Base-by-base conservation (phyloP, 2,888 invertebrate genomes). In the Eupithecia pulchellata region DNA sequence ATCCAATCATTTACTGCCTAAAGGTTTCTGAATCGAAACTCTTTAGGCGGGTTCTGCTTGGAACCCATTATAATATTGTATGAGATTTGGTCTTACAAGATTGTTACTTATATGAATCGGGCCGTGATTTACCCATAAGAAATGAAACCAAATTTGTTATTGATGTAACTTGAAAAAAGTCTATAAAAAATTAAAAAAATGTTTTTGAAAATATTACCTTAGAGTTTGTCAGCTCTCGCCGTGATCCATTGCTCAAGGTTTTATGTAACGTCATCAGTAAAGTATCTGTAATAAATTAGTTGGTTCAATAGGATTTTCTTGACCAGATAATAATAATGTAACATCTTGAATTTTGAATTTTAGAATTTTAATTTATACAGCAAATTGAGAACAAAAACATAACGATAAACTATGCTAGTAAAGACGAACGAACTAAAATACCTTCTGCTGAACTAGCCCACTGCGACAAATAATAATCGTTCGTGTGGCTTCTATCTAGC, bases 1-100 rank as follows among this genome's bases (percentile, higher is more conserved):
- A 87, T 87, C 84, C 84, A 82, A 84, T 82, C 82, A 78, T 77
- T 81, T 77, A 82, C 78, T 69, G 84, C 86, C 84, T 80, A 73
- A 83, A 82, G 84, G 84, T 81, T 78, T 78, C 78, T 75, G 75
- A 39, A 72, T 79, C 69, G 73, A 74, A 74, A 74, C 70, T 55
- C 71, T 76, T 65, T 65, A 62, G 76, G 75, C 72, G 27, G 57
- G 63, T 79, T 86, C 84, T 78, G 78, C 76, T 86, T 86, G 77
- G 79, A 77, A 30, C 72, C 68, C 34, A 66, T 60, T 69, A 52
- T 62, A 64, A 64, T 58, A 71, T 72, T 25, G n/a, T 34, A 25
- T 57, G 57, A 72, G 72, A 73, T 8, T 64, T 17, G 47, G 14
- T 63, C 20, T 55, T 58, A 25, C 27, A 14, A 47, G 52, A 70